Evolutionary conservation across 1,140 invertebrate genomes (phyloP).

Genomic region (Drosophila rufa): DNA sequence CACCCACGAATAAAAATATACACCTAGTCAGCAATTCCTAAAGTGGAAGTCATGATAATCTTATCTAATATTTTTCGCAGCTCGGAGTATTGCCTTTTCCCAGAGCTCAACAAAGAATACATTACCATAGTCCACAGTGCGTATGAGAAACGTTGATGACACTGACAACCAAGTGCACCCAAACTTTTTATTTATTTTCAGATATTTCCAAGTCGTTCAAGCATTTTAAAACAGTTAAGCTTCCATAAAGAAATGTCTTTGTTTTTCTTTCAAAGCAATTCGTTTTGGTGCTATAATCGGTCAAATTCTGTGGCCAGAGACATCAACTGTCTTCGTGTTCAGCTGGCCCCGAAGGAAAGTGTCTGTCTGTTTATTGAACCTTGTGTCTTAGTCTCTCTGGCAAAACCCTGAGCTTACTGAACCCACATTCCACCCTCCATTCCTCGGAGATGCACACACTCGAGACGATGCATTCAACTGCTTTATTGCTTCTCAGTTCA

Average conservation of each 20-base stretch:
- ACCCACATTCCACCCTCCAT: neutral
- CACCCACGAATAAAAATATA: too few relatives aligned
- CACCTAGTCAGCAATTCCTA: too few relatives aligned
- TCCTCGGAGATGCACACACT: slow-evolving; percentile 4
- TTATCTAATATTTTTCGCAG: neutral
- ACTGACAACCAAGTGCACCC: neutral
- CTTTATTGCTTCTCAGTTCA: slow-evolving; percentile 42
- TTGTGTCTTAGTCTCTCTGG: slow-evolving; percentile 6
- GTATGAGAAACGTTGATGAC: neutral
- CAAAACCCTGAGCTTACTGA: slow-evolving; percentile 1
- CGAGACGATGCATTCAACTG: slow-evolving; percentile 32
- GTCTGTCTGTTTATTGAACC: slow-evolving; percentile 42
- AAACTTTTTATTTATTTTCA: neutral
- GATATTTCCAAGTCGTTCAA: neutral
- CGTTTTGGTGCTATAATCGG: slow-evolving; percentile 62
- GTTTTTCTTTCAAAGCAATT: slow-evolving; percentile 32
- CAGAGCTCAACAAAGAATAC: neutral
- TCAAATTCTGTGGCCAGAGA: slow-evolving; percentile 63
- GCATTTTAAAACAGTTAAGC: neutral
- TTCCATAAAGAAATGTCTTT: slow-evolving; percentile 3
- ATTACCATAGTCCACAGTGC: neutral
- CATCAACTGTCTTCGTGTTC: slow-evolving; percentile 42
- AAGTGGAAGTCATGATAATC: neutral
- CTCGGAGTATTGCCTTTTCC: neutral
- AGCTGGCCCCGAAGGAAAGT: slow-evolving; percentile 10